phyloP scores from a whole-genome alignment of 2,888 invertebrate genomes.

The Poecilobothrus nobilitatus region DNA sequence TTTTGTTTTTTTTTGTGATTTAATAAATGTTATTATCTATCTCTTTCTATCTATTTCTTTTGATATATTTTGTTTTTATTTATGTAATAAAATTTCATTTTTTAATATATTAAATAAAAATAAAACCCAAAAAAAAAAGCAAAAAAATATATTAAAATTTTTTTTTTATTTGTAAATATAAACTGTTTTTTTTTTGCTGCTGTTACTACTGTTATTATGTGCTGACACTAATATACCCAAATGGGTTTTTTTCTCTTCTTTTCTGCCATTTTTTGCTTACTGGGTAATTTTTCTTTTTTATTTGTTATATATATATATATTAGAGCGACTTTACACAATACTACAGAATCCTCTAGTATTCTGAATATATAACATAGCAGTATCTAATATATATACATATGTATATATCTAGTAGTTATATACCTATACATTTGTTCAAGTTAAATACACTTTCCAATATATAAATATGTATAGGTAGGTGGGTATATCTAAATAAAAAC shows the following conservation, averaged over 20 bases:
- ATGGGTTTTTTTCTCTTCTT: not conserved
- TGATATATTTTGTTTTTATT: not conserved
- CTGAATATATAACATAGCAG: no score
- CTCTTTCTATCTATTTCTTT: not conserved
- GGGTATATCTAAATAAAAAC: no score
- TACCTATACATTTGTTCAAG: no score
- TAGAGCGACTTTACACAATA: no score
- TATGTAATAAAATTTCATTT: not conserved
- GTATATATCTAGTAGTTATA: no score
- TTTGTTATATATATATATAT: not conserved
- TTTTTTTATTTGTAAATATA: no score
- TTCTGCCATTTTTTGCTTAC: not conserved
- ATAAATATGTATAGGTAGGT: no score
- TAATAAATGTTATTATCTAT: not conserved
- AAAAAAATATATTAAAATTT: not conserved
- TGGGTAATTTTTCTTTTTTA: not conserved
- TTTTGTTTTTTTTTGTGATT: no score
- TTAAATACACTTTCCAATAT: no score
- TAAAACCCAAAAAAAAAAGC: not conserved
- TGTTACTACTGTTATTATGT: not conserved
- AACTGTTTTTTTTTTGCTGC: no score
- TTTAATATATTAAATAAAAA: not conserved
- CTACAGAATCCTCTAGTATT: no score
- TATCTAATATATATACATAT: no score
- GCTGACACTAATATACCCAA: not conserved